phyloP scores from a whole-genome alignment of 2,888 invertebrate species.

The Hemaris fuciformis region DNA sequence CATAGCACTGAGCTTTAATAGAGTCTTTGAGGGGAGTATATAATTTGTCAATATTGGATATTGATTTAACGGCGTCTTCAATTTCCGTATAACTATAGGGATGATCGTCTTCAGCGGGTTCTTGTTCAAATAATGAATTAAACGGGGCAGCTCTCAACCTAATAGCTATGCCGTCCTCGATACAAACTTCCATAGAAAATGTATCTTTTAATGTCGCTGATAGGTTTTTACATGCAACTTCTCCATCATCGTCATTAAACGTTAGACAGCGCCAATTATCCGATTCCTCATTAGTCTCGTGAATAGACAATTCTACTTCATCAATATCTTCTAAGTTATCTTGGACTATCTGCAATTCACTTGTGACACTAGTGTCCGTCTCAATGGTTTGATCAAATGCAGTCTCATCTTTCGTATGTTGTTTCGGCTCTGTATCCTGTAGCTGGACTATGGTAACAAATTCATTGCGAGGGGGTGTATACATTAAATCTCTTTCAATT shows the following conservation, averaged over 20 bases:
- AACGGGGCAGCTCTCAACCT: slow-evolving; percentile 60
- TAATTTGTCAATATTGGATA: slow-evolving; percentile 55
- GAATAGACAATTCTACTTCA: slow-evolving; percentile 57
- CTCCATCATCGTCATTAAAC: slow-evolving; percentile 45
- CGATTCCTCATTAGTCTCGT: slow-evolving; percentile 59
- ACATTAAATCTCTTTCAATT: slow-evolving; percentile 70
- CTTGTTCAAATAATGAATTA: slow-evolving; percentile 45
- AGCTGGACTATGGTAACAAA: slow-evolving; percentile 14
- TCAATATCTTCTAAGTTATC: slow-evolving; percentile 47
- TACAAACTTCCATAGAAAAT: slow-evolving; percentile 68
- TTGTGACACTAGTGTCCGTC: slow-evolving; percentile 24
- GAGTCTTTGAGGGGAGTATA: slow-evolving; percentile 69
- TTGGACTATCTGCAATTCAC: slow-evolving; percentile 42
- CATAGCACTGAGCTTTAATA: slow-evolving; percentile 54
- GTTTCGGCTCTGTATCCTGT: not conserved
- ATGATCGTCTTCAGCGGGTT: slow-evolving; percentile 32
- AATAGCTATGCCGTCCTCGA: slow-evolving; percentile 62
- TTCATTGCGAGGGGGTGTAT: slow-evolving; percentile 42
- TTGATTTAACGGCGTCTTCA: slow-evolving; percentile 62
- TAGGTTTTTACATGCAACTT: slow-evolving; percentile 31
- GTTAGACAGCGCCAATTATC: slow-evolving; percentile 47
- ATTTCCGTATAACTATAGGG: slow-evolving; percentile 55
- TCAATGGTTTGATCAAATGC: slow-evolving; percentile 29
- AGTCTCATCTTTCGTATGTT: slow-evolving; percentile 25
- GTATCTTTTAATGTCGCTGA: slow-evolving; percentile 61